Conservation (phyloP, 2,113 vertebrate species). For the Hippoglossus stenolepis region DNA sequence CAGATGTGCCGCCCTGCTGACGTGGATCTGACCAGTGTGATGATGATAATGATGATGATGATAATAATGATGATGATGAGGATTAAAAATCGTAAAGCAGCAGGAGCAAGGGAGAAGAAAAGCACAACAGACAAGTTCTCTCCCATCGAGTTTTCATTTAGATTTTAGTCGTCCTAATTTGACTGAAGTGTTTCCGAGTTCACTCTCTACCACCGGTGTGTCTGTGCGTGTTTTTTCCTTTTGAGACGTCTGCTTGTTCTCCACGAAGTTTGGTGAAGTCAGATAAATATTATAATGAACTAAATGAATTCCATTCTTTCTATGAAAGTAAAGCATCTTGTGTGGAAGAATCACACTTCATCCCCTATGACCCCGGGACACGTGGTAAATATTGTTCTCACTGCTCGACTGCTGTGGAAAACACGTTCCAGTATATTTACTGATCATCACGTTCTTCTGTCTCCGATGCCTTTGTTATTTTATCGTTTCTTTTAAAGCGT, state of each 20-base stretch:
- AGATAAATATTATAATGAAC: slow-evolving; percentile 73
- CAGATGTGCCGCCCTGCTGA: slow-evolving; percentile 17
- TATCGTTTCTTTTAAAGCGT: slow-evolving; percentile 38
- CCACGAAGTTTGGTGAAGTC: slow-evolving; percentile 63
- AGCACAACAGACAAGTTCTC: slow-evolving; percentile 57
- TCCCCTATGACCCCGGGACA: slow-evolving; percentile 64
- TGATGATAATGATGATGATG: not conserved
- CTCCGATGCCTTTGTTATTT: slow-evolving; percentile 57
- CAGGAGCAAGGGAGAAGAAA: slow-evolving; percentile 8
- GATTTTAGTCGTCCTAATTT: slow-evolving; percentile 7
- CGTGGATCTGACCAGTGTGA: slow-evolving; percentile 23
- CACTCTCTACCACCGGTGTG: slow-evolving; percentile 20
- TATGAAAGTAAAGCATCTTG: slow-evolving; percentile 91
- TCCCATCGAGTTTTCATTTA: slow-evolving; percentile 3
- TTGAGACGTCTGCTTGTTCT: slow-evolving; percentile 49
- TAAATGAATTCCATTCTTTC: slow-evolving; percentile 92
- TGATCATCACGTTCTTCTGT: slow-evolving; percentile 62
- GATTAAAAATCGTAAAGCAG: not conserved
- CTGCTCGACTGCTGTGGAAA: slow-evolving; percentile 55
- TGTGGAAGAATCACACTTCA: slow-evolving; percentile 80
- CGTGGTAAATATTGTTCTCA: slow-evolving; percentile 50
- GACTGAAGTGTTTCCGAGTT: slow-evolving; percentile 7
- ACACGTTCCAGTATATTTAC: slow-evolving; percentile 49
- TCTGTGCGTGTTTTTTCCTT: slow-evolving; percentile 17
- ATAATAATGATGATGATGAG: not conserved